Evolutionary conservation across 2,797 vertebrate species (phyloP).

Genomic region (Takifugu ocellatus): DNA sequence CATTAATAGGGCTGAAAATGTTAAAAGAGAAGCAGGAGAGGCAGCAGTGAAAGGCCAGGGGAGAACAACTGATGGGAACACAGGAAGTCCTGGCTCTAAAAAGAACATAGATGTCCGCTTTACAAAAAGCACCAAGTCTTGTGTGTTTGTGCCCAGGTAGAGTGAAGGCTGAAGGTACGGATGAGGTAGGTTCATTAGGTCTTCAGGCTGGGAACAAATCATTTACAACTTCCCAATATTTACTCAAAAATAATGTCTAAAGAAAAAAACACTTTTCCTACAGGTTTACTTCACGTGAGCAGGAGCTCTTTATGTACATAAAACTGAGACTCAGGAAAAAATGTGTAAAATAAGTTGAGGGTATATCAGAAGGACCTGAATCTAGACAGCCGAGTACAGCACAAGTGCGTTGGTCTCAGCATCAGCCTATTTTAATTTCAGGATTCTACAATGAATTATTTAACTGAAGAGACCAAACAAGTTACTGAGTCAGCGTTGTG

Average conservation of each 20-base stretch:
- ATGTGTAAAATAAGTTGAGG: not conserved
- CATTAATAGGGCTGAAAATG: constrained; percentile 30
- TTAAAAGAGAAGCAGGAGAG: constrained; percentile 13
- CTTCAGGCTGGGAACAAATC: constrained; percentile 10
- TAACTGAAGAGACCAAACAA: not conserved
- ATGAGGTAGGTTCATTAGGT: constrained; percentile 64
- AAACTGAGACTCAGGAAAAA: not conserved
- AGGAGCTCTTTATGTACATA: constrained; percentile 20
- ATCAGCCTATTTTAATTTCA: too few species aligned
- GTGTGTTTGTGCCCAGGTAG: constrained; percentile 7
- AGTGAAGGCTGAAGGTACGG: constrained; percentile 42
- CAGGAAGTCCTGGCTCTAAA: constrained; percentile 4
- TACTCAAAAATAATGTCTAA: constrained; percentile 12
- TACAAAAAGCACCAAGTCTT: constrained; percentile 17
- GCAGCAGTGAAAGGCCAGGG: constrained; percentile 31
- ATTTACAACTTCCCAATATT: constrained; percentile 23
- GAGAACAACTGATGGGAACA: constrained; percentile 55
- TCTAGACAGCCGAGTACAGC: too few species aligned
- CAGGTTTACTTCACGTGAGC: constrained; percentile 14
- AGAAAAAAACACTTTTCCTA: constrained; percentile 10
- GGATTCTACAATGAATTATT: too few species aligned
- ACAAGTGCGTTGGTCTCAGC: too few species aligned
- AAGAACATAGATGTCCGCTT: constrained; percentile 1
- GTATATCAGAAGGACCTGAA: constrained; percentile 1
- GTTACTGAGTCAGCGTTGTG: constrained; percentile 1